Evolutionary conservation across 2,113 vertebrate genomes (phyloP).

Genomic region (Ochotona curzoniae): DNA sequence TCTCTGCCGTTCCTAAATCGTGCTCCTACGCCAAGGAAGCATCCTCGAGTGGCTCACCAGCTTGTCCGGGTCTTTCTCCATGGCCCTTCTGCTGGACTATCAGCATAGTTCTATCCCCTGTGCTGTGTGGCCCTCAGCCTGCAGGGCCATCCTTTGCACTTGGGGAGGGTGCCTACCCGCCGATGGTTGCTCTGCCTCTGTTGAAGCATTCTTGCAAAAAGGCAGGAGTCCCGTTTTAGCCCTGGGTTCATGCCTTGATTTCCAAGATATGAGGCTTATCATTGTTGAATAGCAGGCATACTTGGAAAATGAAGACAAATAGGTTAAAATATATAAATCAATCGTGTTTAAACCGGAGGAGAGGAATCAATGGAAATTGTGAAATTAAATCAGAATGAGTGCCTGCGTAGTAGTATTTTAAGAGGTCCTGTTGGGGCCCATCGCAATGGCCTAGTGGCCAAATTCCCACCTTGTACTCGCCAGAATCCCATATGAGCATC

Average conservation of each 20-base stretch:
- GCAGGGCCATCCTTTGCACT: background rate
- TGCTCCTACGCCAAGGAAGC: background rate
- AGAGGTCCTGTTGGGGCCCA: background rate
- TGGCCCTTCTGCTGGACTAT: background rate
- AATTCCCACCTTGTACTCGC: too few species aligned
- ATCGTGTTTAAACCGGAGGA: background rate
- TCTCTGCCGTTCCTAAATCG: background rate
- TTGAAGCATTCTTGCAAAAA: too few species aligned
- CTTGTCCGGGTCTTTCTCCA: background rate
- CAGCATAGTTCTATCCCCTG: too few species aligned
- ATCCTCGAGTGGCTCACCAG: background rate
- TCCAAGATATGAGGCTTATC: background rate
- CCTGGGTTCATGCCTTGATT: background rate
- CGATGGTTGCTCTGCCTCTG: background rate
- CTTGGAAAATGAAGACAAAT: background rate
- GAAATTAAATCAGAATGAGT: conserved; percentile 17
- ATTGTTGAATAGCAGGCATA: background rate
- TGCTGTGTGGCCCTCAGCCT: background rate
- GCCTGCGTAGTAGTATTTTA: background rate
- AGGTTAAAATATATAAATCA: background rate
- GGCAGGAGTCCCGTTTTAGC: background rate
- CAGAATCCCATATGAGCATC: too few species aligned
- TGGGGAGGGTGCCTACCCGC: background rate
- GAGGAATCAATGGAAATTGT: background rate
- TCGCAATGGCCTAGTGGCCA: too few species aligned